Evolutionary conservation across 1,140 invertebrate genomes (phyloP).

Genomic region (Dryas iulia): DNA sequence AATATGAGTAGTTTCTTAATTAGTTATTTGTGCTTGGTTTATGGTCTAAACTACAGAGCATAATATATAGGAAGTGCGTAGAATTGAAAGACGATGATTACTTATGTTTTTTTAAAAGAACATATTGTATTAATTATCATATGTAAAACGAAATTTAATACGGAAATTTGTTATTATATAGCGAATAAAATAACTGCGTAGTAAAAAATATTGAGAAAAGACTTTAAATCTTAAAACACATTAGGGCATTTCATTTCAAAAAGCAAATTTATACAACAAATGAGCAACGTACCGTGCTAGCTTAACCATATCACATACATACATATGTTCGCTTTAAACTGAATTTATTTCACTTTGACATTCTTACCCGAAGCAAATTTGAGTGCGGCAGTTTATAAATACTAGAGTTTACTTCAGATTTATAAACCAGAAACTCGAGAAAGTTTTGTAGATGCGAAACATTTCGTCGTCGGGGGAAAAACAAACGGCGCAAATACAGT

Average conservation of each 20-base stretch:
- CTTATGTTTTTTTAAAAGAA: too few species aligned
- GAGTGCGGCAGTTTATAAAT: slow-evolving; percentile 5
- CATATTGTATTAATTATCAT: too few species aligned
- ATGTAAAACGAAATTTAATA: neutral
- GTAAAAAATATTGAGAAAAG: neutral
- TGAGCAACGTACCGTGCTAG: neutral
- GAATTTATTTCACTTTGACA: slow-evolving; percentile 1
- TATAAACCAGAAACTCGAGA: slow-evolving; percentile 13
- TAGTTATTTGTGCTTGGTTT: too few species aligned
- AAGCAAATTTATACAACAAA: neutral
- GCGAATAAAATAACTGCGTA: too few species aligned
- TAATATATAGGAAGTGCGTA: too few species aligned
- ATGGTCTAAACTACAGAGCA: too few species aligned
- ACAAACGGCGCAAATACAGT: slow-evolving; percentile 41
- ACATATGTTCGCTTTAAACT: neutral
- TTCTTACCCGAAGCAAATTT: neutral
- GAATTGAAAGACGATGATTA: too few species aligned
- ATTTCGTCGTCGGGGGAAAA: slow-evolving; percentile 32
- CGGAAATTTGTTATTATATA: too few species aligned
- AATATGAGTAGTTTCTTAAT: too few species aligned
- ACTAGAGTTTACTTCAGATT: slow-evolving; percentile 10
- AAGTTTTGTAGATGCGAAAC: slow-evolving; percentile 25
- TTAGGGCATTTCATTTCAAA: neutral
- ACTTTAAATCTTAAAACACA: neutral
- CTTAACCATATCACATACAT: neutral